These are phyloP conservation scores for Meteorus colon DNA, from an alignment of 2,888 invertebrate species.

Conservation along the genomic window DNA sequence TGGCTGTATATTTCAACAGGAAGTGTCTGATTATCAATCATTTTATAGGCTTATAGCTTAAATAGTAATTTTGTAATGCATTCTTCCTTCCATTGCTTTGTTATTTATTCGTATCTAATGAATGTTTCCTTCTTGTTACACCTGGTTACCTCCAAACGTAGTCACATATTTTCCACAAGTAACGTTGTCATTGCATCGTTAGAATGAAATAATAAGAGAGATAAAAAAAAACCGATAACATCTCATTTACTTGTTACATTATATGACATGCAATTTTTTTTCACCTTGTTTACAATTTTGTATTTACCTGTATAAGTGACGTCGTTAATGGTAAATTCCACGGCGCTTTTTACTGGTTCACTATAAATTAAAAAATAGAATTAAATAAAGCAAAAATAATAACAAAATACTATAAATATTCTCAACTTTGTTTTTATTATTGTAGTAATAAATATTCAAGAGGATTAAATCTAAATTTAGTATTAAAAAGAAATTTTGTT, in stretches of 20 bases:
- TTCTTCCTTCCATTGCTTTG: not conserved
- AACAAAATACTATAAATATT: not conserved
- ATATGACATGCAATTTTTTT: slow-evolving; percentile 9
- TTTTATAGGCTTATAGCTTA: not conserved
- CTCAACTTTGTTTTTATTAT: not conserved
- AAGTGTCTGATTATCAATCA: not conserved
- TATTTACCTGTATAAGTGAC: slow-evolving; percentile 45
- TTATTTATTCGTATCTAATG: slow-evolving; percentile 16
- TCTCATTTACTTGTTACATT: slow-evolving; percentile 1
- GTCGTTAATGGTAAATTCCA: slow-evolving; percentile 50
- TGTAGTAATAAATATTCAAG: not conserved
- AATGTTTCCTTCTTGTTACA: not conserved
- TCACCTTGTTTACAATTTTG: not conserved
- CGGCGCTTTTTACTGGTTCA: slow-evolving; percentile 26
- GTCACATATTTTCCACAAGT: not conserved
- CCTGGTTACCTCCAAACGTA: slow-evolving; percentile 19
- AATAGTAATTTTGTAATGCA: not conserved
- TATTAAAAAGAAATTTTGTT: slow-evolving; percentile 4
- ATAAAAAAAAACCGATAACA: not conserved
- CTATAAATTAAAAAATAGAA: slow-evolving; percentile 28
- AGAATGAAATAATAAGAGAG: not conserved
- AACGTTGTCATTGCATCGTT: not conserved
- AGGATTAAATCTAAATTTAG: not conserved
- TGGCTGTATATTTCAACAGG: no score
- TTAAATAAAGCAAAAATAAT: slow-evolving; percentile 3